A percentile compares a stretch with the other conserved stretches of the same genome.
These are phyloP conservation scores for Apaloderma vittatum DNA, from an alignment of 2,113 vertebrate genomes.

Conservation along the genomic window DNA sequence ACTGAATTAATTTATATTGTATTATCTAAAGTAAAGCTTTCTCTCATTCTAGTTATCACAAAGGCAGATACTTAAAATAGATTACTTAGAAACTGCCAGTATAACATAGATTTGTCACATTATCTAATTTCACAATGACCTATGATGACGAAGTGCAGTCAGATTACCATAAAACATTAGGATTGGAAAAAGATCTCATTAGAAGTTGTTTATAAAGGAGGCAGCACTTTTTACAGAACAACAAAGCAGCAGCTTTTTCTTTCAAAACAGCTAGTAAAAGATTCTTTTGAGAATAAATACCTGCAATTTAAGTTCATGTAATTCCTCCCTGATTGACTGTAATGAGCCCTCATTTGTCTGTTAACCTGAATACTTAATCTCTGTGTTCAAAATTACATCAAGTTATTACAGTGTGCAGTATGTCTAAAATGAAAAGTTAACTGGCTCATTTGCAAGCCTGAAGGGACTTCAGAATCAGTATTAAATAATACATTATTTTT, in stretches of 20 bases:
- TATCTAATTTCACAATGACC: background rate
- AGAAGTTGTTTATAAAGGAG: background rate
- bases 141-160: background rate
- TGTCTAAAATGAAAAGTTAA: background rate
- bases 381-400: conserved; percentile 18
- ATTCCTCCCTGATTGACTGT: conserved; percentile 41
- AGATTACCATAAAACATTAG: background rate
- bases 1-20: background rate
- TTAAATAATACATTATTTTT: conserved; percentile 27
- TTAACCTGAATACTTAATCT: conserved; percentile 41
- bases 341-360: conserved; percentile 48
- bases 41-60: background rate
- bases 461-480: conserved; percentile 5
- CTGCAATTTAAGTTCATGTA: conserved; percentile 14
- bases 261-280: background rate
- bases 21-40: background rate
- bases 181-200: background rate
- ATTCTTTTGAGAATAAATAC: conserved; percentile 44
- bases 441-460: conserved; percentile 18
- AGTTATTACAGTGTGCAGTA: conserved; percentile 26
- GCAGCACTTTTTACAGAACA: background rate
- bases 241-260: background rate
- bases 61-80: background rate
- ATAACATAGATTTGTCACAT: background rate
- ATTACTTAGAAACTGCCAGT: background rate